Base-by-base conservation (phyloP, 2,797 vertebrate genomes). In the Poliocrania exsul region DNA sequence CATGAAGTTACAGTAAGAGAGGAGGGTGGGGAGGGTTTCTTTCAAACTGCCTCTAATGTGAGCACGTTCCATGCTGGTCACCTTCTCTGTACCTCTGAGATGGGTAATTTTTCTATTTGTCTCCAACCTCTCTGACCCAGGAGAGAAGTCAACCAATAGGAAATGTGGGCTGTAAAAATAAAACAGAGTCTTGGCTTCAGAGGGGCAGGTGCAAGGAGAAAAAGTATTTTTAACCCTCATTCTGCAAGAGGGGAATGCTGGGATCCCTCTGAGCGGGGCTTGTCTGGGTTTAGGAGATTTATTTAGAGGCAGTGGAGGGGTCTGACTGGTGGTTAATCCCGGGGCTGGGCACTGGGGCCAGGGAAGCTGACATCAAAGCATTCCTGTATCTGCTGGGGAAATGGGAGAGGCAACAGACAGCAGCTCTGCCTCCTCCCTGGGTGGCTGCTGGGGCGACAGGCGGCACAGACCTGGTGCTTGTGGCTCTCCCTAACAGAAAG, bases 351-450 rank as follows among this genome's bases (percentile, higher is more conserved):
- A 20, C 74, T 79, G 4, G 47, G 72, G 67, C 61, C 5, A 6
- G 65, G 26, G 40, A 51, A 93, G 25, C 2, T 1, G 74, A 93
- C 66, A 92, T 88, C 92, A 93, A 96, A 96, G 92, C 92, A 91
- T 93, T 95, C 85, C 77, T 93, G 61, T 33, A 88, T 75, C 92
- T 90, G 54, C 87, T 78, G 46, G 80, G 64, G 58, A 93, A 91
- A 70, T 6, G 47, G 81, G 70, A 90, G 64, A 88, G 40, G 92
- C 4, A 0, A 58, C 91, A 90, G 60, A 74, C n/a, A 16, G 62
- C 1, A 2, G 73, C 62, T 67, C 57, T 86, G 79, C 33, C 91
- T 87, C 67, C 56, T 89, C 64, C 78, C 75, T 4, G 26, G 0
- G 0, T 0, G 7, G 78, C 87, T 92, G 50, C 54, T 65, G 54